Conservation (phyloP, 2,797 vertebrate genomes). For the Galagoides demidoff region DNA sequence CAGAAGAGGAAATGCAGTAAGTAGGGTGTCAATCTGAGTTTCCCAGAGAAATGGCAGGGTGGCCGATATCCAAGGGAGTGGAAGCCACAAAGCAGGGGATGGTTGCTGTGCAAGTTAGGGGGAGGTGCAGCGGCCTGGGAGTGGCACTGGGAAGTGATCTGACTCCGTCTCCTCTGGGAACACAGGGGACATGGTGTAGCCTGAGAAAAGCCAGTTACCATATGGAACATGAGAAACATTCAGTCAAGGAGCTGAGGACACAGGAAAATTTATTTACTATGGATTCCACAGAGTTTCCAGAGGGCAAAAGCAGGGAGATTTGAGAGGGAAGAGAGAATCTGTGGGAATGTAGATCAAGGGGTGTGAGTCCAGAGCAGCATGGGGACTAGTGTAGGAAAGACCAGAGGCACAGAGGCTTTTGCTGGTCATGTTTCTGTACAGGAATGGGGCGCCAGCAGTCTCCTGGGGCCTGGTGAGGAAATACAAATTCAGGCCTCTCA, state of each 20-base stretch:
- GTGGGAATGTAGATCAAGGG: background rate
- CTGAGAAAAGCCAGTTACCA: conserved; percentile 6
- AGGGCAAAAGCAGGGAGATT: background rate
- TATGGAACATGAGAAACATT: background rate
- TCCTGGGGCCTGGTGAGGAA: background rate
- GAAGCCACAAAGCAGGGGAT: background rate
- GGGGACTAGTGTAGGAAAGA: background rate
- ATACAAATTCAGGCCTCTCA: background rate
- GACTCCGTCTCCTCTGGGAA: background rate
- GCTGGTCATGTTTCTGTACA: background rate
- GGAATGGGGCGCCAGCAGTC: background rate
- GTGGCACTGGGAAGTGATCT: background rate
- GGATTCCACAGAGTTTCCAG: background rate
- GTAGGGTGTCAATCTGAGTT: background rate
- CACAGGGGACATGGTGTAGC: background rate
- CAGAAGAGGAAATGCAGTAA: background rate
- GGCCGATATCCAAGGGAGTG: background rate
- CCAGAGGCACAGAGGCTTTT: background rate
- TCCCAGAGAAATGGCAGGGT: background rate
- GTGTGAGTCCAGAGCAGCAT: background rate
- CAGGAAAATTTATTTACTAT: background rate
- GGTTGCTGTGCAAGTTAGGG: background rate
- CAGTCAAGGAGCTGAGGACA: background rate
- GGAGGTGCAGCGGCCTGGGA: background rate
- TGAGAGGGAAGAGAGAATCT: background rate